Conservation (phyloP, 2,113 vertebrate genomes). For the Zootoca vivipara region DNA sequence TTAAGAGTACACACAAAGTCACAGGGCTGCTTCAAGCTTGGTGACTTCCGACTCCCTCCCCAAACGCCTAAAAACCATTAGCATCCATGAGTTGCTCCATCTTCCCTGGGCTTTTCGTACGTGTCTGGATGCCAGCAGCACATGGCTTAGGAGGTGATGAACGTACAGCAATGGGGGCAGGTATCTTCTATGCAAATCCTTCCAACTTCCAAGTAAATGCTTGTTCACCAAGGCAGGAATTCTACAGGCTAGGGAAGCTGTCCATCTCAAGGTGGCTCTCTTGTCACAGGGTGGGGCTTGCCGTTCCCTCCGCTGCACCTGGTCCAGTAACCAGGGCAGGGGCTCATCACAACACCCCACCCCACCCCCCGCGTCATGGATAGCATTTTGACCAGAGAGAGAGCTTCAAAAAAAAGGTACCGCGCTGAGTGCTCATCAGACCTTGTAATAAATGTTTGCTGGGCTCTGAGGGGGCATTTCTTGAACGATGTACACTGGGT, state of each 20-base stretch:
- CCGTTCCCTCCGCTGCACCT: conserved; percentile 66
- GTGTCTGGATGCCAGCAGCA: conserved; percentile 75
- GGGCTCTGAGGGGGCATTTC: conserved; percentile 99
- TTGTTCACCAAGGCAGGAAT: conserved; percentile 68
- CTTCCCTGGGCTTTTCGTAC: conserved; percentile 68
- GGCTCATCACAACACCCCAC: conserved; percentile 59
- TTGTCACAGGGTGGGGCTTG: conserved; percentile 59
- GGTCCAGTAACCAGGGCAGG: conserved; percentile 76
- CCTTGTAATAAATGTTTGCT: conserved; percentile 99
- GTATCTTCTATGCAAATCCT: conserved; percentile 75
- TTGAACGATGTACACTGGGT: conserved; percentile 98
- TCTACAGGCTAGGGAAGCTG: conserved; percentile 79
- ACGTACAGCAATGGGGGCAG: conserved; percentile 72
- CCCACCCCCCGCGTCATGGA: conserved; percentile 65
- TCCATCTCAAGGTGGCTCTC: conserved; percentile 71
- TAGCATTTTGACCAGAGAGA: conserved; percentile 70
- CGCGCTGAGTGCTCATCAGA: conserved; percentile 81
- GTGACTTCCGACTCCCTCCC: conserved; percentile 58
- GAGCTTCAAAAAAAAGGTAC: conserved; percentile 71
- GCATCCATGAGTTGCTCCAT: conserved; percentile 66
- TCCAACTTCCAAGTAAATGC: conserved; percentile 73
- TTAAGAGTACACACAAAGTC: conserved; percentile 62
- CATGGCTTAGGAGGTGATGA: conserved; percentile 76
- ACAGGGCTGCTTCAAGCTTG: conserved; percentile 69
- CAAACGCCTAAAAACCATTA: conserved; percentile 69